A percentile compares a stretch with the other conserved stretches of the same genome.
phyloP scores from a whole-genome alignment of 2,113 vertebrate species.

The Grallaria varia region DNA sequence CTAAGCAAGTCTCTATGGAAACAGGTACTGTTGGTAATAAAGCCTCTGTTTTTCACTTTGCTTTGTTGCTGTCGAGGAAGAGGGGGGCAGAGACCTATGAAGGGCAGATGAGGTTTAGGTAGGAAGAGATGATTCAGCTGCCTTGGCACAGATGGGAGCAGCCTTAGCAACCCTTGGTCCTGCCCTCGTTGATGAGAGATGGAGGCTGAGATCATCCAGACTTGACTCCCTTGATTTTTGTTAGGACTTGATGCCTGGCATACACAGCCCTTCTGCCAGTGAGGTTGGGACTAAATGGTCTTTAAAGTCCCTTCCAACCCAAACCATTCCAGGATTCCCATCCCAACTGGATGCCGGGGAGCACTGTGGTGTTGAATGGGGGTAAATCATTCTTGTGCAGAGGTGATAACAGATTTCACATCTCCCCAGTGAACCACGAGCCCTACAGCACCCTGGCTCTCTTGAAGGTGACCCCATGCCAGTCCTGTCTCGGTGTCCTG shows the following conservation, averaged over 20 bases:
- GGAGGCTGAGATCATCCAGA: neutral
- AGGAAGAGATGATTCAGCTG: neutral
- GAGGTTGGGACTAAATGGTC: neutral
- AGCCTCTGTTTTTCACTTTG: constrained; percentile 8
- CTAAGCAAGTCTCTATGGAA: constrained; percentile 59
- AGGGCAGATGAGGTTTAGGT: neutral
- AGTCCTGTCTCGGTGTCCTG: accelerated
- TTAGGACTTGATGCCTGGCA: neutral
- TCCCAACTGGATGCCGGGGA: neutral
- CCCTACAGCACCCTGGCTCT: neutral
- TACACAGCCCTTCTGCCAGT: neutral
- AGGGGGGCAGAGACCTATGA: neutral
- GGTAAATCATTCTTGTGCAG: neutral
- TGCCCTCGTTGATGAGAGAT: accelerated
- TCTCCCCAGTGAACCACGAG: neutral
- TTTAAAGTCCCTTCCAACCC: neutral
- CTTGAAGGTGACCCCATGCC: neutral
- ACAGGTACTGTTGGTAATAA: constrained; percentile 19
- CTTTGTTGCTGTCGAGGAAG: constrained; percentile 12
- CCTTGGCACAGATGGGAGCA: neutral
- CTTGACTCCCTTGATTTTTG: neutral
- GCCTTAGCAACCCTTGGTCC: neutral
- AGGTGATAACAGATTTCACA: neutral
- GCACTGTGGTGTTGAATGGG: neutral
- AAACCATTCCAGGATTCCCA: neutral